Percentiles rank a stretch among this genome's conserved stretches.
These are phyloP conservation scores for Microchirus variegatus DNA, from an alignment of 2,797 vertebrate genomes.

Conservation along the genomic window DNA sequence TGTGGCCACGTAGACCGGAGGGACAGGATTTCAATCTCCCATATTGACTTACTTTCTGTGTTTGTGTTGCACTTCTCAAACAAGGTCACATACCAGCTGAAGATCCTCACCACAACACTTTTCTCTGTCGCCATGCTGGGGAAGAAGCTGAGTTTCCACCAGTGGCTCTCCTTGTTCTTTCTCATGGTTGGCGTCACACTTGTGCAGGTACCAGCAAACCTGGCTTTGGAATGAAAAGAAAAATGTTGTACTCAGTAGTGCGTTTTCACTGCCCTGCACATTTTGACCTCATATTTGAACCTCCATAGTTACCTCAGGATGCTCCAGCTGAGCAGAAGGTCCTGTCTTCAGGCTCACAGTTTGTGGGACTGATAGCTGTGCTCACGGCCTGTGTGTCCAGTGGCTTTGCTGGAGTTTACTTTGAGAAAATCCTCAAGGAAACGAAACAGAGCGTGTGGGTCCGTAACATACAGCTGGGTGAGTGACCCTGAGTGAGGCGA, in stretches of 20 bases:
- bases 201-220: constrained; percentile 90
- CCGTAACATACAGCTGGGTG: constrained; percentile 97
- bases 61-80: constrained; percentile 11
- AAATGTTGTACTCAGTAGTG: no score
- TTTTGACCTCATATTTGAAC: not conserved
- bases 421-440: constrained; percentile 98
- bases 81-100: constrained; percentile 97
- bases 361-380: constrained; percentile 91
- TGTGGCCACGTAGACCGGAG: not conserved
- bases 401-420: constrained; percentile 98
- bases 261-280: no score
- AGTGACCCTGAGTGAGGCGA: constrained; percentile 19
- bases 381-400: constrained; percentile 94
- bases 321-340: constrained; percentile 77
- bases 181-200: constrained; percentile 92
- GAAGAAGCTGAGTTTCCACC: constrained; percentile 87
- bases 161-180: constrained; percentile 93
- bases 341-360: constrained; percentile 84
- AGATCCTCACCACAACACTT: constrained; percentile 97
- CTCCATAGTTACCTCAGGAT: constrained; percentile 87
- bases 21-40: not conserved
- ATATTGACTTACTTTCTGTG: not conserved
- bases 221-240: no score
- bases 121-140: constrained; percentile 97
- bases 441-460: constrained; percentile 97